These are phyloP conservation scores for Gadus macrocephalus DNA, from an alignment of 2,113 vertebrate species.

Conservation along the genomic window DNA sequence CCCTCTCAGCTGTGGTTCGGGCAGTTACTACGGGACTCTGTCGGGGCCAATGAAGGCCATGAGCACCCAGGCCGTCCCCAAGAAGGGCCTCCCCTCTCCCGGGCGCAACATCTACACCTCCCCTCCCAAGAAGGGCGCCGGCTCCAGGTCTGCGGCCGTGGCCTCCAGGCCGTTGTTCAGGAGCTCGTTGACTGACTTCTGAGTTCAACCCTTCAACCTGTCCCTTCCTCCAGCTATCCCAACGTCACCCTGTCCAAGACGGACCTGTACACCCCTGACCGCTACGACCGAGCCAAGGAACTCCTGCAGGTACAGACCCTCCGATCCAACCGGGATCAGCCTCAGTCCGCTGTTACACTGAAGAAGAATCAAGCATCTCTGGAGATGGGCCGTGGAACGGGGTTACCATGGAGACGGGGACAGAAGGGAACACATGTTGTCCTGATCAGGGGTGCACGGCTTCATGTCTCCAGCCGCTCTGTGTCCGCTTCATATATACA, in stretches of 20 bases:
- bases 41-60: slow-evolving; percentile 74
- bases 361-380: background rate
- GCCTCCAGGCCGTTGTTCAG: too few relatives aligned
- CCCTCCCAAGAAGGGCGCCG: slow-evolving; percentile 82
- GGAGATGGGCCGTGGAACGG: background rate
- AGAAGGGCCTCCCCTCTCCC: slow-evolving; percentile 60
- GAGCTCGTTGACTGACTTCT: too few relatives aligned
- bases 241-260: slow-evolving; percentile 79
- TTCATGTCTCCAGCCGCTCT: too few relatives aligned
- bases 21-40: slow-evolving; percentile 83
- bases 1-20: slow-evolving; percentile 47
- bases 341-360: background rate
- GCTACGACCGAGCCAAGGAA: slow-evolving; percentile 66
- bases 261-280: slow-evolving; percentile 69
- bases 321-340: background rate
- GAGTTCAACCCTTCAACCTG: background rate
- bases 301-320: slow-evolving; percentile 72
- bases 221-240: slow-evolving; percentile 70
- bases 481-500: too few relatives aligned
- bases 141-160: slow-evolving; percentile 75
- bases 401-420: too few relatives aligned
- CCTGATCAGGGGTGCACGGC: too few relatives aligned
- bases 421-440: too few relatives aligned
- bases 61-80: slow-evolving; percentile 64
- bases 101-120: slow-evolving; percentile 83